Conservation (phyloP, 2,888 invertebrate species). For the Lochmaea crataegi region DNA sequence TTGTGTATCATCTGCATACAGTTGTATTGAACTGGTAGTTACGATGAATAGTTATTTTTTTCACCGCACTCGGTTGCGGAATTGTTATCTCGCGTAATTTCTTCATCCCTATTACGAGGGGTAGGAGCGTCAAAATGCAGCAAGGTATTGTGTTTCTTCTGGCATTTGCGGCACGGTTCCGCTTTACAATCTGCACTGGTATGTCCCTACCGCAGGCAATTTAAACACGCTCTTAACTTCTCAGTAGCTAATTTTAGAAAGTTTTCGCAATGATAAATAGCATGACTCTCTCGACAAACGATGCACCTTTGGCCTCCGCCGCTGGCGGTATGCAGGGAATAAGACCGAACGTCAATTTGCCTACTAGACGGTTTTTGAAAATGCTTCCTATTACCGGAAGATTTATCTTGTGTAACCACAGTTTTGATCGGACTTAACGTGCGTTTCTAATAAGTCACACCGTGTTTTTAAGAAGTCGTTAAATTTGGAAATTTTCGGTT, state of each 20-base stretch:
- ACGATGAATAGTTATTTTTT: too few species aligned
- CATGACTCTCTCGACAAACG: neutral
- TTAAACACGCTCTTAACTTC: neutral
- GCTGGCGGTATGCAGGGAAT: neutral
- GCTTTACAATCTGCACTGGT: too few species aligned
- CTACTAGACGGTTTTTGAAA: too few species aligned
- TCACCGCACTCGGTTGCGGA: neutral
- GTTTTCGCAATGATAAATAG: neutral
- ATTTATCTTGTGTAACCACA: neutral
- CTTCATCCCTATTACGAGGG: neutral
- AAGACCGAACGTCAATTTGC: too few species aligned
- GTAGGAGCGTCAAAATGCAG: neutral
- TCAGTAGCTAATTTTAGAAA: neutral
- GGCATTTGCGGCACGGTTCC: too few species aligned
- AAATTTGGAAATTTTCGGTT: neutral
- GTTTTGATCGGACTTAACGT: neutral
- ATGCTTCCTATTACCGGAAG: neutral
- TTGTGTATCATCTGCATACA: too few species aligned
- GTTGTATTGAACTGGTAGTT: too few species aligned
- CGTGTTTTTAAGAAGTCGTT: neutral
- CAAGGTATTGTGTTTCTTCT: too few species aligned
- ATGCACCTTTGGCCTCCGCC: neutral
- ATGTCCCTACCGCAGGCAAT: neutral
- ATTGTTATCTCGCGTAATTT: neutral
- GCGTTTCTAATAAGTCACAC: neutral